phyloP scores from a whole-genome alignment of 2,888 invertebrate genomes.

The Drosophila pseudotakahashii region DNA sequence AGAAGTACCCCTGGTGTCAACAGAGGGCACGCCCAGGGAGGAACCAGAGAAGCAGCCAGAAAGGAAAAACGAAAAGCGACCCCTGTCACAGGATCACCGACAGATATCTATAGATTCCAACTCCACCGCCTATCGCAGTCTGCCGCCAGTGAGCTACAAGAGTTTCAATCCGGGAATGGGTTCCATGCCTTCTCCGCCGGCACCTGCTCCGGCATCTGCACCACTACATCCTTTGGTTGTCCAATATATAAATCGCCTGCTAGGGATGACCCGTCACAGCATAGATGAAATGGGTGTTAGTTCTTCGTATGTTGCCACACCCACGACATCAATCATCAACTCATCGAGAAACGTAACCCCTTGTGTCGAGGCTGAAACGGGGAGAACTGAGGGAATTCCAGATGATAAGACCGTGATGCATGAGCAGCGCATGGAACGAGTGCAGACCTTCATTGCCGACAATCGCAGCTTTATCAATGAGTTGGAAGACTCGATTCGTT shows the following conservation, averaged over 20 bases:
- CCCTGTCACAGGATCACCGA: conserved; percentile 16
- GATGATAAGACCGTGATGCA: conserved; percentile 41
- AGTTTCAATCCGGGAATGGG: conserved; percentile 9
- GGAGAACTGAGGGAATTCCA: background rate
- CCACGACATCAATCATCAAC: conserved; percentile 85
- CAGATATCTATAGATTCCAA: conserved; percentile 76
- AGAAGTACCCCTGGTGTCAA: background rate
- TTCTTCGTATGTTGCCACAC: conserved; percentile 85
- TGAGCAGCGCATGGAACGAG: conserved; percentile 66
- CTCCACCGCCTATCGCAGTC: conserved; percentile 80
- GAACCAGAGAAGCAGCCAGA: conserved; percentile 1
- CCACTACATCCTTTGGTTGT: conserved; percentile 82
- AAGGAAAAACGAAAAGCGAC: background rate
- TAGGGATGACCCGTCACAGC: conserved; percentile 85
- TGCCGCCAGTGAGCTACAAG: conserved; percentile 64
- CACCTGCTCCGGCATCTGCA: background rate
- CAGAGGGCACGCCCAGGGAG: background rate
- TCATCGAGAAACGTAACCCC: conserved; percentile 81
- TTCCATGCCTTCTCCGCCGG: background rate
- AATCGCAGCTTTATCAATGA: conserved; percentile 82
- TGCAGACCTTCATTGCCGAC: conserved; percentile 81
- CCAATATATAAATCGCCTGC: conserved; percentile 85
- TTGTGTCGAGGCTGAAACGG: background rate
- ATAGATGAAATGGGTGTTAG: conserved; percentile 85
- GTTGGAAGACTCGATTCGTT: conserved; percentile 77